Evolutionary conservation across 2,113 vertebrate genomes (phyloP), one percentile per base, ranked within the genome.

Genomic region (Glaucidium brasilianum): DNA sequence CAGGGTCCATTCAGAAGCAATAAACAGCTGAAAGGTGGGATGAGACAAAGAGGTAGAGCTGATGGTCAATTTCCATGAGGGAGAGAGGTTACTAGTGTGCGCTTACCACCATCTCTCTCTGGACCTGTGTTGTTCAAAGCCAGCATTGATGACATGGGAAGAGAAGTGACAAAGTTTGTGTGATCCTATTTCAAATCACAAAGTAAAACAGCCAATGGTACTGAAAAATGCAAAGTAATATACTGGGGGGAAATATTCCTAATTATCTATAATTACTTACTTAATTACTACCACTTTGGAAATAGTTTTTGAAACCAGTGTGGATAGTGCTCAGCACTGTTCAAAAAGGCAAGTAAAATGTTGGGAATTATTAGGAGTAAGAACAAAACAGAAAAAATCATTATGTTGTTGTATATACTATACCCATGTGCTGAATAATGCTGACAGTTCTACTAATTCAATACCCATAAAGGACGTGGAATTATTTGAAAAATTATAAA

Each of bases 21-120:
- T 78, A 69, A 69, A 49, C 30, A 88, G 39, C 52, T 68, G 75
- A 90, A 76, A 91, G 17, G 45, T 7, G 59, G 37, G n/a, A 89
- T 21, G 16, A 77, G 37, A 62, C 29, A 52, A 67, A 80, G 22
- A 69, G 30, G 30, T 35, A 68, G 50, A 95, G 69, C 47, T 84
- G 39, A 27, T 52, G 26, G 50, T 29, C 60, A 69, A 3, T 6
- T 60, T 77, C 43, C 1, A 1, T 12, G 37, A 27, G 6, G 0
- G 3, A 52, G n/a, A 75, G 26, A 47, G 22, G 14, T 50, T 59
- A 62, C 16, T 32, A 23, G 8, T 23, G 26, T 0, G 0, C 43
- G 30, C 8, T 53, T 62, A 50, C 39, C 29, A 43, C 26, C 20
- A 22, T 32, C 37, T 52, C 23, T 75, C 10, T 45, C 63, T 63